Evolutionary conservation across 2,888 invertebrate species (phyloP), one percentile per base, ranked within the genome.

Genomic region (Oscheius sp.): DNA sequence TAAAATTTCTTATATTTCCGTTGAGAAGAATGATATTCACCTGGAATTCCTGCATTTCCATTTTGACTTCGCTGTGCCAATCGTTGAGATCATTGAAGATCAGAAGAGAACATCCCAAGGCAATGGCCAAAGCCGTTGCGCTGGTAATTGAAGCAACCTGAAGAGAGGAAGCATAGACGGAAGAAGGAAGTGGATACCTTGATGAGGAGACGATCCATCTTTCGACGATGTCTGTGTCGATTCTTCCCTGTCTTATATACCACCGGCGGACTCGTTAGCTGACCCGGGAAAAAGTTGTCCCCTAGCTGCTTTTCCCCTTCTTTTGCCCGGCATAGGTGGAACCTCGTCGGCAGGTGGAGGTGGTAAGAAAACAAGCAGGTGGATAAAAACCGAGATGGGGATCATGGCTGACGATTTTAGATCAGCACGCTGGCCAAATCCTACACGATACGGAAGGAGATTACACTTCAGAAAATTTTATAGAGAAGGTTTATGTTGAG

Each of bases 161-260:
- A 41, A 61, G 56, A 29, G 5, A n/a, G n/a, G 7, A 12, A 9
- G 35, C 12, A 9, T 59, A 21, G 27, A 7, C 41, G 13, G 13
- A 61, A 43, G 27, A 29, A n/a, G 6, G 43, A 61, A n/a, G 35
- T 6, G 35, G 35, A 41, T 43, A 61, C 66, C 52, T 66, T n/a
- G 29, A 66, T 66, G 16, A 66, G n/a, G 18, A 66, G 52, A 52
- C 66, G 66, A 52, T 66, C 66, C 16, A 49, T 21, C 49, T 18
- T 21, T n/a, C n/a, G n/a, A n/a, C 49, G 13, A 2, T 49, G 49
- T 13, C 13, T 49, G 3, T 18, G 16, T 13, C 21, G n/a, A 16
- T 49, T 13, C 49, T 49, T 49, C 49, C 49, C 21, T 21, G 49
- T 16, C 49, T 49, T 29, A 25, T 58, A 29, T 58, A 58, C 25